A percentile compares a stretch with the other conserved stretches of the same genome.
Conservation (phyloP, 1,140 invertebrate species). For the Orius insidiosus region DNA sequence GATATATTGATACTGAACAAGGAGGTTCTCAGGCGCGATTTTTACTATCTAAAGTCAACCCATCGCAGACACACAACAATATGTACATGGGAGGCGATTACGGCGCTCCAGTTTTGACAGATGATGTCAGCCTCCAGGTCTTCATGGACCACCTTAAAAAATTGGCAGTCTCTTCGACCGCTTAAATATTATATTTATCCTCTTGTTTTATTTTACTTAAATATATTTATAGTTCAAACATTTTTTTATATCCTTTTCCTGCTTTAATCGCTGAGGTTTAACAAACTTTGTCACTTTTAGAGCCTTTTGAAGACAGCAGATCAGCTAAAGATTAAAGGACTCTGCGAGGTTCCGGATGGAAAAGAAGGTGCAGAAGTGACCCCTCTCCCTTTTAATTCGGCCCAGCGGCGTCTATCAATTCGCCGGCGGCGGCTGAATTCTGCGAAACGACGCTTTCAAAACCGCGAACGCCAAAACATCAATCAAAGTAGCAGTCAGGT, state of each 20-base stretch:
- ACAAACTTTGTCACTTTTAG: constrained; percentile 26
- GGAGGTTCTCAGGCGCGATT: constrained; percentile 94
- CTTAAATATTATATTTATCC: constrained; percentile 30
- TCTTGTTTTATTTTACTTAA: too few relatives aligned
- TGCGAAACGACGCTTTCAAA: constrained; percentile 10
- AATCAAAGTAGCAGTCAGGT: neutral
- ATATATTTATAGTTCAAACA: too few relatives aligned
- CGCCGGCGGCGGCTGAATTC: neutral
- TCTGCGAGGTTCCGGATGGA: constrained; percentile 36
- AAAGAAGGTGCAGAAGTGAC: constrained; percentile 21
- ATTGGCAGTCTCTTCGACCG: constrained; percentile 83
- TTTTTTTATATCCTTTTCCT: too few relatives aligned
- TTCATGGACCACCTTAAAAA: constrained; percentile 99
- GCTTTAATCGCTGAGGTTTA: too few relatives aligned
- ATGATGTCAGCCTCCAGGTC: constrained; percentile 97
- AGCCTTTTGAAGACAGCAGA: constrained; percentile 58
- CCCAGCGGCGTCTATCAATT: neutral
- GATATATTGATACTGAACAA: constrained; percentile 98
- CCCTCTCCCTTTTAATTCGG: constrained; percentile 18
- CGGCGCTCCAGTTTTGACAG: constrained; percentile 91
- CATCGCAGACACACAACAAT: constrained; percentile 99
- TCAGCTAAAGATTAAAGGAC: constrained; percentile 57
- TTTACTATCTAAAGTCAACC: constrained; percentile 97
- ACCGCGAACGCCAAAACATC: neutral
- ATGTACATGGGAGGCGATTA: constrained; percentile 86